Base-by-base conservation (phyloP, 2,113 vertebrate genomes). In the Oxygymnocypris stewartii region DNA sequence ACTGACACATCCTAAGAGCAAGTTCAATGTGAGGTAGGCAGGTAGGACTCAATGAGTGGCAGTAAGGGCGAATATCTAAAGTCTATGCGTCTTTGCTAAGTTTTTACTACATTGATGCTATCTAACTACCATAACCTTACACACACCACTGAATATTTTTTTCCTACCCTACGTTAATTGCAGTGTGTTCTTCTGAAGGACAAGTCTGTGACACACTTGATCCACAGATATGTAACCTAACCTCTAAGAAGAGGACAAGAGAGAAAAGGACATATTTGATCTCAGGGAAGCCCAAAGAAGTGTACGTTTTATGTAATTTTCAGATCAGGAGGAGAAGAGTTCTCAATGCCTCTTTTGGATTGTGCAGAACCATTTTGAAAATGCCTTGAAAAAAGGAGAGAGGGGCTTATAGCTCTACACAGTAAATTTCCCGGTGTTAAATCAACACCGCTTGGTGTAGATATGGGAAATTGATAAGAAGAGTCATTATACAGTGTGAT, bases 131-230 rank as follows among this genome's bases (percentile, higher is more conserved):
- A 31, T 44, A 2, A 65, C 31, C 37, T 31, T 18, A 37, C 31
- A 25, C 71, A 44, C 20, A 59, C 65, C 67, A 84, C 35, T 51
- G 13, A n/a, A 31, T 18, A 77, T 54, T n/a, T 54, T 51, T 54
- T 13, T 14, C 10, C 49, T 18, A 57, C 16, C 49, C 20, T 57
- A 1, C 9, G 4, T 37, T 79, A 75, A 35, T 3, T 31, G 47
- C 14, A 51, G 25, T 8, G 69, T 85, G 40, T 49, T 25, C 40
- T 4, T 93, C 94, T 96, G 95, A 97, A 97, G 96, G 96, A 95
- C 96, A 96, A 95, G 95, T 96, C 95, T 95, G 94, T 94, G 95
- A 96, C 93, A 95, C 96, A 97, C 97, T 97, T 97, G 96, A 97
- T 98, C 96, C 95, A 93, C 93, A 94, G 96, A 97, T 96, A 96